Conservation (phyloP, 2,113 vertebrate species). For the Neolamprologus falcicula region DNA sequence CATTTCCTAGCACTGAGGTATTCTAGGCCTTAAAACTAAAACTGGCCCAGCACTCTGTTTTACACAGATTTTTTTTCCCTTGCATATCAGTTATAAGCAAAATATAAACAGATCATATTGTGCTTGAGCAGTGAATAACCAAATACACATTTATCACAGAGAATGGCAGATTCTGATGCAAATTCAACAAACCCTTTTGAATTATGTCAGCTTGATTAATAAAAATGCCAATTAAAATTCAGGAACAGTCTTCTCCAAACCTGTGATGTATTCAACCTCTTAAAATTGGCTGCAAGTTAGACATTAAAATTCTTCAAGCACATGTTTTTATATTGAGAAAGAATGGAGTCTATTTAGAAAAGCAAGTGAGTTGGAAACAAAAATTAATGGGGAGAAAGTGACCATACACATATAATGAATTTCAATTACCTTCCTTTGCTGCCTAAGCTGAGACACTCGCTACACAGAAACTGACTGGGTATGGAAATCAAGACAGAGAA, state of each 20-base stretch:
- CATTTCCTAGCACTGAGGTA: neutral
- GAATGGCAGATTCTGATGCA: neutral
- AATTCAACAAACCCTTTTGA: slow-evolving; percentile 22
- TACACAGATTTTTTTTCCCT: rapidly evolving
- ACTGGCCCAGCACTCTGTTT: neutral
- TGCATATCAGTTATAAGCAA: neutral
- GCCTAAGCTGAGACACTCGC: neutral
- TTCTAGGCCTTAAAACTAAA: neutral
- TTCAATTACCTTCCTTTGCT: slow-evolving; percentile 54
- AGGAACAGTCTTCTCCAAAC: slow-evolving; percentile 20
- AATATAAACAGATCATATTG: neutral
- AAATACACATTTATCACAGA: slow-evolving; percentile 12
- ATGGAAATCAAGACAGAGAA: neutral
- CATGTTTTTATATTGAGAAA: slow-evolving; percentile 54
- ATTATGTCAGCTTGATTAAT: slow-evolving; percentile 21
- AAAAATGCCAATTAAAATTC: slow-evolving; percentile 45
- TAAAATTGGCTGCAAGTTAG: slow-evolving; percentile 42
- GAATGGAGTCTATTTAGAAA: slow-evolving; percentile 67
- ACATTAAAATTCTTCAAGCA: slow-evolving; percentile 68
- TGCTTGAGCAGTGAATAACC: neutral
- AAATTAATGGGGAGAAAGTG: slow-evolving; percentile 70
- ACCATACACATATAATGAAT: slow-evolving; percentile 63
- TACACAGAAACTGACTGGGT: neutral
- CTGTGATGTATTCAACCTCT: slow-evolving; percentile 50
- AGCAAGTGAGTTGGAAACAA: slow-evolving; percentile 69